phyloP scores from a whole-genome alignment of 2,888 invertebrate species.

The Nephrocerus scutellatus region DNA sequence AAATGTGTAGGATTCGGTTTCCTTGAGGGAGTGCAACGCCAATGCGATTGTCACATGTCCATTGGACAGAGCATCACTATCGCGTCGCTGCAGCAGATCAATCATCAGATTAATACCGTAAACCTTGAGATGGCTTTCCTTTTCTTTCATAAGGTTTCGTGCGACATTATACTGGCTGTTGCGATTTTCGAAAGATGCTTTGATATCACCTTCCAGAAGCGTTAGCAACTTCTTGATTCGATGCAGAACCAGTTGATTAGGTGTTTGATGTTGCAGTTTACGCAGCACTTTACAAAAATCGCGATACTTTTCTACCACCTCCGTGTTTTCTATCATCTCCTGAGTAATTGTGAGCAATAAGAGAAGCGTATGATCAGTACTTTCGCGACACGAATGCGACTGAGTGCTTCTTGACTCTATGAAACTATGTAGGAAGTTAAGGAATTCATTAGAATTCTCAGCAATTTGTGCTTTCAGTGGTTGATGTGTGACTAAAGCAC shows the following conservation, averaged over 20 bases:
- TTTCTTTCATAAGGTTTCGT: constrained; percentile 34
- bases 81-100: constrained; percentile 32
- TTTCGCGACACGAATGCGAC: constrained; percentile 15
- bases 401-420: constrained; percentile 20
- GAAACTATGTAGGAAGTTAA: constrained; percentile 30
- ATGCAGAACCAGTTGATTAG: constrained; percentile 26
- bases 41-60: constrained; percentile 39
- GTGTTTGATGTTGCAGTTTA: constrained; percentile 16
- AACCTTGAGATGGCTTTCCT: constrained; percentile 40
- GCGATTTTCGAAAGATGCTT: constrained; percentile 10
- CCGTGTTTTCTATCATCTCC: constrained; percentile 33
- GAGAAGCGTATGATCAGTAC: constrained; percentile 28
- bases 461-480: constrained; percentile 37
- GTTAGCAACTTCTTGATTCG: constrained; percentile 26
- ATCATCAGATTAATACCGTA: constrained; percentile 42
- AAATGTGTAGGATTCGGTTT: constrained; percentile 44
- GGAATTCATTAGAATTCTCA: constrained; percentile 33
- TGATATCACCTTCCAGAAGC: constrained; percentile 22
- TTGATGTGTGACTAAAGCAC: constrained; percentile 36
- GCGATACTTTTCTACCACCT: constrained; percentile 20
- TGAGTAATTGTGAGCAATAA: constrained; percentile 33
- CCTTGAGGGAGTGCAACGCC: constrained; percentile 37
- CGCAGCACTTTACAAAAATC: constrained; percentile 23
- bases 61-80: constrained; percentile 33
- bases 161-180: constrained; percentile 27